Evolutionary conservation across 1,140 invertebrate genomes (phyloP).

Genomic region (Danaus plexippus): DNA sequence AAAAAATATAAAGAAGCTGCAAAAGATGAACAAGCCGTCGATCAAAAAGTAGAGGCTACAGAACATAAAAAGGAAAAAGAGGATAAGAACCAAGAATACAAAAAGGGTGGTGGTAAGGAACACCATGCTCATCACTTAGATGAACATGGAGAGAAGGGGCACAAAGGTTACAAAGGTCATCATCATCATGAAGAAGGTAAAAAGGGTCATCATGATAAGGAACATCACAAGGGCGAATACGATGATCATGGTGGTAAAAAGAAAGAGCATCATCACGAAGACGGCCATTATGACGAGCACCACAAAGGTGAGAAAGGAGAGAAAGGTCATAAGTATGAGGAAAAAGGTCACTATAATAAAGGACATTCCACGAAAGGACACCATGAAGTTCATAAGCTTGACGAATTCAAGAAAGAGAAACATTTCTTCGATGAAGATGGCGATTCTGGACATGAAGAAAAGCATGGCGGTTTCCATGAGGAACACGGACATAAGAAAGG

Average conservation of each 20-base stretch:
- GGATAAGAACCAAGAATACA: constrained; percentile 68
- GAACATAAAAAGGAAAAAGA: constrained; percentile 75
- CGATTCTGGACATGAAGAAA: constrained; percentile 79
- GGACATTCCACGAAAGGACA: constrained; percentile 85
- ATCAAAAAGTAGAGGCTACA: constrained; percentile 68
- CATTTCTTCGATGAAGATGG: constrained; percentile 83
- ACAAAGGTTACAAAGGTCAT: constrained; percentile 77
- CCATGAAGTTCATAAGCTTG: constrained; percentile 81
- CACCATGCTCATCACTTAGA: constrained; percentile 66
- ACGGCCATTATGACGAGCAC: constrained; percentile 81
- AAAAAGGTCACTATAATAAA: constrained; percentile 79
- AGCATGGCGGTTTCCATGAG: constrained; percentile 78
- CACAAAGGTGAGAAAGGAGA: constrained; percentile 78
- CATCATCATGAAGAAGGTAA: constrained; percentile 79
- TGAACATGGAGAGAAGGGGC: constrained; percentile 75
- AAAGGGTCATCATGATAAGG: constrained; percentile 82
- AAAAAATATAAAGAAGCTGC: constrained; percentile 30
- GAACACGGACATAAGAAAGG: constrained; percentile 79
- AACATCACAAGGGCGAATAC: constrained; percentile 79
- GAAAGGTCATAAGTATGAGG: constrained; percentile 75
- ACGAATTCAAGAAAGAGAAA: constrained; percentile 76
- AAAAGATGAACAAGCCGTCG: constrained; percentile 17
- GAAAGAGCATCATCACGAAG: constrained; percentile 80
- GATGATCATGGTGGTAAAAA: constrained; percentile 81
- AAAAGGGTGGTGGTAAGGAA: constrained; percentile 72